A percentile compares a stretch with the other conserved stretches of the same genome.
Evolutionary conservation across 2,113 vertebrate species (phyloP).

Genomic region (Neodontobutis hainanensis): DNA sequence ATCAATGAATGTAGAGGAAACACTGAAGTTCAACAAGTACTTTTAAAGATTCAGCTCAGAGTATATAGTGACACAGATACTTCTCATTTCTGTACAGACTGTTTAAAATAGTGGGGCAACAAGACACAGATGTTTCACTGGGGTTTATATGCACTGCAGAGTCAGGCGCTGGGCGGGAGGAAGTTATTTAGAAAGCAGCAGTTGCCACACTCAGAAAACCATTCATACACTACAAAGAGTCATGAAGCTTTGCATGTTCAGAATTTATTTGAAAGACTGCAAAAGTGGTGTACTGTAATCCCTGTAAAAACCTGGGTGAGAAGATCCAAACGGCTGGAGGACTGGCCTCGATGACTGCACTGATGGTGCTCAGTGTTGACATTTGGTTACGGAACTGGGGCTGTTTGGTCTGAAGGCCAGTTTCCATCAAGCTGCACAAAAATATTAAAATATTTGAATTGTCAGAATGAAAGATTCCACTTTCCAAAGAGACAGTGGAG

Average conservation of each 20-base stretch:
- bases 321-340: too few relatives aligned
- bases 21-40: constrained; percentile 74
- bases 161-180: constrained; percentile 60
- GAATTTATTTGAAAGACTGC: too few relatives aligned
- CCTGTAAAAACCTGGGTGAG: constrained; percentile 1
- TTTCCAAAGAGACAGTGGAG: too few relatives aligned
- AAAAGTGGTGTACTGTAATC: too few relatives aligned
- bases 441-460: too few relatives aligned
- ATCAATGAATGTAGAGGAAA: constrained; percentile 70
- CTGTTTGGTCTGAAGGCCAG: too few relatives aligned
- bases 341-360: too few relatives aligned
- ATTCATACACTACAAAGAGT: constrained; percentile 26
- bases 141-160: constrained; percentile 68
- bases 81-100: constrained; percentile 74
- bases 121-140: constrained; percentile 73
- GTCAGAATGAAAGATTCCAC: too few relatives aligned
- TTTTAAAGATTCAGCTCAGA: constrained; percentile 76
- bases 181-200: constrained; percentile 43
- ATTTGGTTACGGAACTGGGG: too few relatives aligned
- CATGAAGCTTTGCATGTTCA: too few relatives aligned
- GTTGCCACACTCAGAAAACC: constrained; percentile 13
- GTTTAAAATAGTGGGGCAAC: constrained; percentile 67
- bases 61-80: constrained; percentile 75
- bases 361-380: too few relatives aligned
- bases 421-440: too few relatives aligned